These are phyloP conservation scores for Entomobrya proxima DNA, from an alignment of 2,888 invertebrate genomes.

Conservation along the genomic window DNA sequence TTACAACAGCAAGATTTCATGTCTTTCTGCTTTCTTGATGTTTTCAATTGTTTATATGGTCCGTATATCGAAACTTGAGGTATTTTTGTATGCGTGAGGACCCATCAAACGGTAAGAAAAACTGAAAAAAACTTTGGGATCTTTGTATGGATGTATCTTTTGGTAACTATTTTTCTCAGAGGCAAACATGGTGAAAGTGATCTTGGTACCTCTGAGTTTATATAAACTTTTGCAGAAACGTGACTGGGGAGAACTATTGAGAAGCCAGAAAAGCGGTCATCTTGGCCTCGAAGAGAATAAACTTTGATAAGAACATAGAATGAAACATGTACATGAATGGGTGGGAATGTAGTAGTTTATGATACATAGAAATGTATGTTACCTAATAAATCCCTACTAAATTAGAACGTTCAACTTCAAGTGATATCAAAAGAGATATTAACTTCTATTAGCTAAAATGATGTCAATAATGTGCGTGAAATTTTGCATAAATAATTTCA, in stretches of 20 bases:
- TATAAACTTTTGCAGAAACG: conserved; percentile 51
- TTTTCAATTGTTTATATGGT: conserved; percentile 17
- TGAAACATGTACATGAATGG: not conserved
- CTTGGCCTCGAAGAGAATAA: not conserved
- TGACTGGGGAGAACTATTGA: conserved; percentile 44
- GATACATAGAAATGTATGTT: too few species aligned
- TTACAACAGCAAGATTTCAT: not conserved
- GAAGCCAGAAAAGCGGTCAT: conserved; percentile 41
- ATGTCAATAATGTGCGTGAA: too few species aligned
- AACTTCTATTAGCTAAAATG: too few species aligned
- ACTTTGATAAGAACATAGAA: not conserved
- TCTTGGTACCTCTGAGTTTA: conserved; percentile 63
- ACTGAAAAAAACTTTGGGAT: conserved; percentile 26
- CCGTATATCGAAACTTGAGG: conserved; percentile 35
- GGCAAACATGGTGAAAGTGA: conserved; percentile 69
- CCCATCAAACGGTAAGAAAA: conserved; percentile 40
- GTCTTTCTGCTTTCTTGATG: not conserved
- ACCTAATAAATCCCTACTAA: too few species aligned
- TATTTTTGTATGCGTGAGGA: conserved; percentile 36
- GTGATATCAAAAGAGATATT: too few species aligned
- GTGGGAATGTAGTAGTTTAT: too few species aligned
- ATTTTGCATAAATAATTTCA: too few species aligned
- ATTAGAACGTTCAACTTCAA: too few species aligned
- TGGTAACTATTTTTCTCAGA: conserved; percentile 33
- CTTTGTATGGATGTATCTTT: conserved; percentile 27